Evolutionary conservation across 1,140 invertebrate species (phyloP), one percentile per base, ranked within the genome.

Genomic region (Macrocentrus cingulum): DNA sequence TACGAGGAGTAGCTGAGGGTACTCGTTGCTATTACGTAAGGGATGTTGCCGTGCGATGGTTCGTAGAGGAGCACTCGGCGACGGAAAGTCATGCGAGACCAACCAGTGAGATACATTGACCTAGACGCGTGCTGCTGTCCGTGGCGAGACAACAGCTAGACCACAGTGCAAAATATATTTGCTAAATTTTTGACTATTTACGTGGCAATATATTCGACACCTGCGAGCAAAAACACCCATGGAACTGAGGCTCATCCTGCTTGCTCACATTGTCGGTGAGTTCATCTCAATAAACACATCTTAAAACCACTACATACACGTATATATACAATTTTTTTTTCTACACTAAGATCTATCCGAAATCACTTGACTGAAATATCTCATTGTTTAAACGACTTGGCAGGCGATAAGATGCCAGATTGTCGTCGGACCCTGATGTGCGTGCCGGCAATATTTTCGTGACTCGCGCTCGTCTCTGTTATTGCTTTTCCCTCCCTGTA

Each of bases 221-320:
- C n/a, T 23, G 54, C 23, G 37, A 37, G 37, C 18, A 56, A 15
- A 56, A 34, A 51, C 66, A 64, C 60, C 70, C 63, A 77, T 77
- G 75, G 73, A 75, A 74, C 68, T 74, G 61, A 66, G 66, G 65
- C 69, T 75, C 50, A 60, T 75, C 6, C 62, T 75, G 46, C 59
- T 74, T 46, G 61, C 65, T 61, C 71, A 74, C 52, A 67, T 75
- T 59, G 64, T 75, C 55, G 75, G 75, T 77, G 63, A 77, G 74
- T 75, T 4, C 20, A 6, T n/a, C n/a, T n/a, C n/a, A n/a, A n/a
- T n/a, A n/a, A 29, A 29, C 25, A 29, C 25, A 4, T 29, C 4
- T 29, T 29, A n/a, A n/a, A n/a, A n/a, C 25, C 25, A 29, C 4
- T 29, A 29, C 9, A 29, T 29, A 29, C 9, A 29, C 25, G 4